These are phyloP conservation scores for Ptilorrhoa leucosticta DNA, from an alignment of 2,113 vertebrate species.

Conservation along the genomic window DNA sequence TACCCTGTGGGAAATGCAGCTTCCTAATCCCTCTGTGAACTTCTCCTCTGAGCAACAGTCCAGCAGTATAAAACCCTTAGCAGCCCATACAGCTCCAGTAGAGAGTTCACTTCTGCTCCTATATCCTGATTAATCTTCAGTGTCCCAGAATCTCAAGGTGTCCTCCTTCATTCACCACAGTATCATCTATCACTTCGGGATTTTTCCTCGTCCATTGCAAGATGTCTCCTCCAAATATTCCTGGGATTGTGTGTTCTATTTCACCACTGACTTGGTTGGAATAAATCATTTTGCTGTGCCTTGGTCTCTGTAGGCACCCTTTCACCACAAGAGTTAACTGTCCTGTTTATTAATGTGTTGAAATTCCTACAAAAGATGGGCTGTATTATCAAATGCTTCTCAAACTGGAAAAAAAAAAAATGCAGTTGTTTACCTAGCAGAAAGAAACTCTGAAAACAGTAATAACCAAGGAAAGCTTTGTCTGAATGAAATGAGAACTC, in stretches of 20 bases:
- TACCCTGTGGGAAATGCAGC: neutral
- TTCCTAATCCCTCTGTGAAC: neutral
- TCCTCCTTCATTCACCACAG: neutral
- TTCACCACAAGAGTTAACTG: neutral
- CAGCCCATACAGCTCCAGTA: neutral
- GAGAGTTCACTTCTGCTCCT: neutral
- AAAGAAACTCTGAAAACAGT: neutral
- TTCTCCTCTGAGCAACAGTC: neutral
- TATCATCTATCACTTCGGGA: too few species aligned
- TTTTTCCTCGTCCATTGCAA: neutral
- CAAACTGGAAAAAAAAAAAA: neutral
- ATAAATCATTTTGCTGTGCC: neutral
- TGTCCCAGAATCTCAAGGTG: neutral
- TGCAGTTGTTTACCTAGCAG: neutral
- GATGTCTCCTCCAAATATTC: neutral
- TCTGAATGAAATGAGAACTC: neutral
- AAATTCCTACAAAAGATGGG: neutral
- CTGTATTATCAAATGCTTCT: neutral
- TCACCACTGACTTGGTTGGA: neutral
- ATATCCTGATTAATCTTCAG: neutral
- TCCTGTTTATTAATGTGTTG: neutral
- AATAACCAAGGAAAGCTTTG: neutral
- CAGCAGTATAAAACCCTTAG: neutral
- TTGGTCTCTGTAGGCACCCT: neutral
- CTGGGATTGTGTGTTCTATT: neutral